Conservation (phyloP, 2,888 invertebrate genomes). For the Pterostichus madidus region DNA sequence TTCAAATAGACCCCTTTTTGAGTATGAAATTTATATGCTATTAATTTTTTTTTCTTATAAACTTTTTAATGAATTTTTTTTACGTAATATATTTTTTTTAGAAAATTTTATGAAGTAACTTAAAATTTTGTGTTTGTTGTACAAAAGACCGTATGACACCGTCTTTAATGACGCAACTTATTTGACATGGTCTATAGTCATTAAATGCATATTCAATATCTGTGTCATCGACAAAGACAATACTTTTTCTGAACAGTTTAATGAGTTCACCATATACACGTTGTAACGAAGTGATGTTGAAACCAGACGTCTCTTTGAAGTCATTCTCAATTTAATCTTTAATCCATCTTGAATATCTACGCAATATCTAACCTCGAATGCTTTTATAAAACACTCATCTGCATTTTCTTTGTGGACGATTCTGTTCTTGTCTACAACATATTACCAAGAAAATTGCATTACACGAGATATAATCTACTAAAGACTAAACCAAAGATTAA, state of each 20-base stretch:
- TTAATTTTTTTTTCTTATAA: no score
- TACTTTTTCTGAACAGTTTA: not conserved
- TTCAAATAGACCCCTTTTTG: no score
- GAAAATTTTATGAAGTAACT: no score
- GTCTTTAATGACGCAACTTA: no score
- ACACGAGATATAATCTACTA: constrained; percentile 15
- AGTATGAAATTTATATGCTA: no score
- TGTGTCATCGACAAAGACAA: no score
- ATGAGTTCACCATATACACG: not conserved
- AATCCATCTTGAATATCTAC: constrained; percentile 47
- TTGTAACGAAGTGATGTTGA: constrained; percentile 47
- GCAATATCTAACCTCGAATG: constrained; percentile 32
- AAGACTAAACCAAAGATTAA: constrained; percentile 30
- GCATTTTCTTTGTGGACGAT: constrained; percentile 32
- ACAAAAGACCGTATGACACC: no score
- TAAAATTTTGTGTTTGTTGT: no score
- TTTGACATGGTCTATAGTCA: no score
- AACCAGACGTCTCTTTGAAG: constrained; percentile 46
- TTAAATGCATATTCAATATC: no score
- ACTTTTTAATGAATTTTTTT: no score
- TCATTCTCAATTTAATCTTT: constrained; percentile 52
- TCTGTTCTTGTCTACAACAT: constrained; percentile 9
- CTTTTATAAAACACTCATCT: constrained; percentile 57
- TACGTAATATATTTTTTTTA: no score
- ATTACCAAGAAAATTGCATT: constrained; percentile 21